A percentile compares a stretch with the other conserved stretches of the same genome.
These are phyloP conservation scores for Aspidoscelis tigris DNA, from an alignment of 2,113 vertebrate species.

Conservation along the genomic window DNA sequence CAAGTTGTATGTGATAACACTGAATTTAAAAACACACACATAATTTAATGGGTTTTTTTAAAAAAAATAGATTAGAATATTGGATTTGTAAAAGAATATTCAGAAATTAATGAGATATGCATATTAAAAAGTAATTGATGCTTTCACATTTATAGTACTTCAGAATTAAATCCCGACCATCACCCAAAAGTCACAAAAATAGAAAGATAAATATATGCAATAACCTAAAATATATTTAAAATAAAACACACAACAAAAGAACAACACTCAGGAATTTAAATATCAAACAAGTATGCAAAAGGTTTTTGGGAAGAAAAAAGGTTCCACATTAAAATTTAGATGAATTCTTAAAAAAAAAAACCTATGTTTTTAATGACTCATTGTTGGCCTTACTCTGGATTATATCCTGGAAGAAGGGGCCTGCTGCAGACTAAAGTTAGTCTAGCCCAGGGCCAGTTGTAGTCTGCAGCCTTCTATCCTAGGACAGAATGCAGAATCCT, in stretches of 20 bases:
- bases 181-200: too few species aligned
- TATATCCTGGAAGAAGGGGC: background rate
- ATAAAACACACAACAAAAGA: background rate
- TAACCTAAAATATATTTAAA: background rate
- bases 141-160: background rate
- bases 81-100: conserved; percentile 3
- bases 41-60: conserved; percentile 30
- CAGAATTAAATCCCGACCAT: background rate
- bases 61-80: conserved; percentile 29
- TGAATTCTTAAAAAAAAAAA: conserved; percentile 3
- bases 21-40: background rate
- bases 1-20: conserved; percentile 21
- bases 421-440: too few species aligned
- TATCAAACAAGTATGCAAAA: background rate
- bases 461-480: too few species aligned
- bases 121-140: background rate
- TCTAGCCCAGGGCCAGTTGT: too few species aligned
- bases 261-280: too few species aligned
- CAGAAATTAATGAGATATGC: background rate
- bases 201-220: too few species aligned
- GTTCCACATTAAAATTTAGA: background rate
- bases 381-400: too few species aligned
- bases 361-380: background rate
- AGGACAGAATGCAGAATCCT: too few species aligned
- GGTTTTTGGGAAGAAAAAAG: too few species aligned